Base-by-base conservation (phyloP, 2,797 vertebrate genomes). In the Philypnodon macrostomus region DNA sequence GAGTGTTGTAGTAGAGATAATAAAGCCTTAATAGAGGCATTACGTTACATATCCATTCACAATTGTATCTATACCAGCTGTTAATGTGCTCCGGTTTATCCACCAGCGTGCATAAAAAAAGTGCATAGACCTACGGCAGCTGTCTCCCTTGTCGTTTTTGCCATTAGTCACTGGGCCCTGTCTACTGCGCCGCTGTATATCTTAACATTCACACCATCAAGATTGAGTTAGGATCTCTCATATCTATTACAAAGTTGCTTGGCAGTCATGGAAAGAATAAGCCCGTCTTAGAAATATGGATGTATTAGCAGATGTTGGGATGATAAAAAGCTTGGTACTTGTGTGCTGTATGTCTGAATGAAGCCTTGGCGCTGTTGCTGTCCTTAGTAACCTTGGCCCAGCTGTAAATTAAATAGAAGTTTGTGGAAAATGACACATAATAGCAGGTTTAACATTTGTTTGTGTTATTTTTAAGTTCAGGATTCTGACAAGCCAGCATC, bases 161-260 rank as follows among this genome's bases (percentile, higher is more conserved):
- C 75, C 58, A 64, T 80, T 80, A 71, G 77, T 80, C 78, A 79
- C 41, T 16, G 56, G 49, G 58, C 70, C 50, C 44, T 73, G 64
- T 80, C 71, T 70, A 47, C 60, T 60, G 47, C 13, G 58, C 57
- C 13, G 67, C 47, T 61, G 60, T 68, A 47, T 73, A 76, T 68
- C 64, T 73, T 55, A 66, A 57, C 54, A 21, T 67, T 73, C 53
- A 16, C 42, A 13, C 70, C 37, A 67, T 85, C 70, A 63, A 66
- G 67, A 76, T 61, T 69, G 66, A 58, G 42, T 80, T 63, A 58
- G 41, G 58, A 70, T 78, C 70, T 49, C 41, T 84, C 75, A 73
- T 70, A 75, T 77, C 63, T 67, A 45, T 60, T 49, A 54, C 48
- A 53, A 75, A 69, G 73, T 73, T 79, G 47, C 63, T 60, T 47